Evolutionary conservation across 1,140 invertebrate genomes (phyloP).

Genomic region (Macrotrachela quadricornifera): DNA sequence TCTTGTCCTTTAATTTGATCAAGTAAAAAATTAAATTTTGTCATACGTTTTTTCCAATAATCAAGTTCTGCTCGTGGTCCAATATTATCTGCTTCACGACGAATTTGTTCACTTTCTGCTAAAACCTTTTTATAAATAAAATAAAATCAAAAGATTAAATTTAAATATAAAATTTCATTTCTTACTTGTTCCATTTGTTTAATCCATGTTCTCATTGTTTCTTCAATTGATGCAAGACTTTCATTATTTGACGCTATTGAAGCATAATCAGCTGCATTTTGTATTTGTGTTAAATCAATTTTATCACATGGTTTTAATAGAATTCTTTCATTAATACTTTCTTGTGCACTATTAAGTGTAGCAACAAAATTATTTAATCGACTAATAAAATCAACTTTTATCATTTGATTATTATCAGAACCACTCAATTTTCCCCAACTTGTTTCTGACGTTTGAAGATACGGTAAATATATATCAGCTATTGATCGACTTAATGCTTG

Average conservation of each 20-base stretch:
- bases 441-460: constrained; percentile 19
- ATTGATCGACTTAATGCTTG: constrained; percentile 48
- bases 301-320: constrained; percentile 24
- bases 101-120: constrained; percentile 43
- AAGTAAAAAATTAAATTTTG: constrained; percentile 68
- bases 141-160: no score
- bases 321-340: constrained; percentile 27
- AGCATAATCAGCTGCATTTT: constrained; percentile 22
- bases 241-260: constrained; percentile 26
- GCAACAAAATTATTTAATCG: constrained; percentile 28
- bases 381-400: constrained; percentile 22
- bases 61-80: constrained; percentile 84
- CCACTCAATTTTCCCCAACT: constrained; percentile 31
- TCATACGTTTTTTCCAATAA: constrained; percentile 79
- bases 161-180: no score
- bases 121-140: constrained; percentile 12
- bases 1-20: constrained; percentile 54
- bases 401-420: constrained; percentile 29
- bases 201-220: constrained; percentile 28
- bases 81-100: constrained; percentile 68
- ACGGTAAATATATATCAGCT: constrained; percentile 19
- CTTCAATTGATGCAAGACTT: constrained; percentile 23
- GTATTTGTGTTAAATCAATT: constrained; percentile 20
- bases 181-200: constrained; percentile 27
- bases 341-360: constrained; percentile 28